Evolutionary conservation across 2,797 vertebrate genomes (phyloP), one percentile per base, ranked within the genome.

Genomic region (Podarcis lilfordi): DNA sequence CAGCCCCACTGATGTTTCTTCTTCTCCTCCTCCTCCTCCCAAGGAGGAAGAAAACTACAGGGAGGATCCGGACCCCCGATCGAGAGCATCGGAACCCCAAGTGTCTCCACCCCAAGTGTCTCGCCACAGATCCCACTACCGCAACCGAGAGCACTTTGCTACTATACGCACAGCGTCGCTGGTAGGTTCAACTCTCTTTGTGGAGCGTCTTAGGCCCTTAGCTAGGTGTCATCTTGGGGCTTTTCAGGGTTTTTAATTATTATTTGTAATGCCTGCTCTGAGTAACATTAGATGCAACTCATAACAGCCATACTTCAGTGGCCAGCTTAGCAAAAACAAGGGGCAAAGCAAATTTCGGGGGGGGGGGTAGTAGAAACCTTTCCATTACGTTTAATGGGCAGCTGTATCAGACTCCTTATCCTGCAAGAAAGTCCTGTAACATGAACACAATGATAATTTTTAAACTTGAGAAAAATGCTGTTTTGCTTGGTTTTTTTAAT

Each of bases 121-220:
- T 90, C 98, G 98, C 93, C 98, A 98, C 90, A 98, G 98, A 95
- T 97, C 97, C 91, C 98, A 99, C 91, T 98, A 98, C 95, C 98
- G 99, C 92, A 99, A 99, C 95, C 97, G 99, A 88, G 99, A 99
- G 97, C 98, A 99, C 96, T 99, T 99, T 96, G 99, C 99, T 95
- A 99, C 99, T 50, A 99, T 99, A 96, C 98, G 99, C 95, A 99
- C 99, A 90, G 99, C 98, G 25, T 99, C 99, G 69, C 97, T 99
- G 98, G 99, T 99, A 97, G 90, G 96, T 94, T 40, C 0, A 2
- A 74, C 15, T 17, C 6, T 25, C 19, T 19, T 40, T 29, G 1
- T 15, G 50, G 71, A 19, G 23, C 6, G 13, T 27, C 10, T 68
- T 21, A 35, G 40, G 29, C 40, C 29, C 40, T 55, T 72, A n/a